Base-by-base conservation (phyloP, 2,888 invertebrate species). In the Automeris io region DNA sequence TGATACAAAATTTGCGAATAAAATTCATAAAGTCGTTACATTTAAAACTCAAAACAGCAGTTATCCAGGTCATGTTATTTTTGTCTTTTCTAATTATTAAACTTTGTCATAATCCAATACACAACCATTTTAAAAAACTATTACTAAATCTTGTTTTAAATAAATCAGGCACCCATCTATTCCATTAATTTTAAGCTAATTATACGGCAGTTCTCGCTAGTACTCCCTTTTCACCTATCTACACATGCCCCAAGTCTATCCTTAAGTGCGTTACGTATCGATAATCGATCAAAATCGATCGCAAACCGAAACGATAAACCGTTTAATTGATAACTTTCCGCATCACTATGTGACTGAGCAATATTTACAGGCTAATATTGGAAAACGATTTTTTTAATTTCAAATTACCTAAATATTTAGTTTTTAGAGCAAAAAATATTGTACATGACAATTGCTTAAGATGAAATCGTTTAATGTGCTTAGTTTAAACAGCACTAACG, bases 161-260 rank as follows among this genome's bases (percentile, higher is more conserved):
- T 45, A 51, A 51, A 49, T 49, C 57, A 56, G 50, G 48, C 53
- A 56, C 47, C 51, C 61, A 57, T 49, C 51, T 55, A 51, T 29
- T 29, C 16, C 13, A 3, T 52, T 50, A 56, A 54, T 54, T 38
- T 42, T 57, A 51, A 46, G 46, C 60, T 64, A 62, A 49, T 47
- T 46, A 51, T 59, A 61, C 75, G 82, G 81, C 82, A 82, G 80
- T 80, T 67, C 65, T 43, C 46, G 79, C 83, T 81, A 80, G 79
- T 78, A 16, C 16, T n/a, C 16, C 16, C 8, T 8, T 16, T 16
- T 16, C n/a, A 61, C 54, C 45, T 40, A 50, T 44, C 54, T 46
- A 49, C 41, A 22, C 23, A 21, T 23, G 22, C 23, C 22, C 40
- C 43, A 45, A 39, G 41, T 37, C 41, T 49, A 45, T 47, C 44